These are phyloP conservation scores for Tetrao urogallus DNA, from an alignment of 2,113 vertebrate genomes.

Conservation along the genomic window DNA sequence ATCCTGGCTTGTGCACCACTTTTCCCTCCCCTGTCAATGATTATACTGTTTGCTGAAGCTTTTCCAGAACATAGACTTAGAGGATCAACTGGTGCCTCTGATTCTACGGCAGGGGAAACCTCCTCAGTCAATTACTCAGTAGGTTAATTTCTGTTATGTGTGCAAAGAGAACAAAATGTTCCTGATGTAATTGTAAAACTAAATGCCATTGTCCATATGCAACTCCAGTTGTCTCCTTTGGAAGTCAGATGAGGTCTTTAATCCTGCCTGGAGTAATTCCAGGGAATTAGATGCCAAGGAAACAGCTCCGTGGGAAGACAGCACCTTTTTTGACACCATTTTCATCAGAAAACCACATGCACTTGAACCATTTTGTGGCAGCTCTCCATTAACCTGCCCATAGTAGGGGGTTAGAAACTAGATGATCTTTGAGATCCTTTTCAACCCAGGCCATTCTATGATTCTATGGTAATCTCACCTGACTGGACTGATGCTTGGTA, in stretches of 20 bases:
- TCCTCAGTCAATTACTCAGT: not conserved
- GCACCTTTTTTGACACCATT: not conserved
- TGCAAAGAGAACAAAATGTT: not conserved
- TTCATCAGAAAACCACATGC: accelerated
- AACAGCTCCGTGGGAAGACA: not conserved
- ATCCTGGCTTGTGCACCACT: not conserved
- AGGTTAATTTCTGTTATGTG: not conserved
- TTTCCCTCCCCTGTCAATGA: not conserved
- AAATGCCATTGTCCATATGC: not conserved
- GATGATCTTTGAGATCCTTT: no score
- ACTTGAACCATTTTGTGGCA: accelerated
- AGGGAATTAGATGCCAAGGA: not conserved
- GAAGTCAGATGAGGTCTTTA: not conserved
- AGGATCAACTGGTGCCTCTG: not conserved
- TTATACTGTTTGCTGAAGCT: not conserved
- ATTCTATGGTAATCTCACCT: not conserved
- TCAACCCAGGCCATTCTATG: no score
- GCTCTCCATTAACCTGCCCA: not conserved
- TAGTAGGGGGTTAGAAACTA: no score
- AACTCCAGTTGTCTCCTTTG: not conserved
- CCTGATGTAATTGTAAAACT: not conserved
- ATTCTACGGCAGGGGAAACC: not conserved
- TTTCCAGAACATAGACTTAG: not conserved
- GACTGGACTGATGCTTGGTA: not conserved
- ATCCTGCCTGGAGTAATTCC: not conserved